A percentile compares a stretch with the other conserved stretches of the same genome.
Conservation (phyloP, 2,113 vertebrate species). For the Setophaga coronata region DNA sequence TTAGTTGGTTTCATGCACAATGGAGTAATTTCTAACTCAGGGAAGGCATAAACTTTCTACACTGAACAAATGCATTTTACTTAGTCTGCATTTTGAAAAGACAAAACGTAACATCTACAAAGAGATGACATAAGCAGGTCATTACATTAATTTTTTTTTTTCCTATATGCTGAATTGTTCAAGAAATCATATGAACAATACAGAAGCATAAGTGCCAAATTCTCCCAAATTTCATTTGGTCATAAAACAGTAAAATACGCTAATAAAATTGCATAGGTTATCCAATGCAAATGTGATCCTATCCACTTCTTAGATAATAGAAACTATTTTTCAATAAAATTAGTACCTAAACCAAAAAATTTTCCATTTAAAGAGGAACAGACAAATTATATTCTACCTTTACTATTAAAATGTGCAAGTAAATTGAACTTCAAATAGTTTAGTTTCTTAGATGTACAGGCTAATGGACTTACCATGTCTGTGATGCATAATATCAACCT, state of each 20-base stretch:
- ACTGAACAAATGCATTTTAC: neutral
- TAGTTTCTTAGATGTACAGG: neutral
- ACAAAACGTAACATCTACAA: neutral
- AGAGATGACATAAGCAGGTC: neutral
- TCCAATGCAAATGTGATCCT: neutral
- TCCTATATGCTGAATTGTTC: neutral
- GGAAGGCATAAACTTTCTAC: neutral
- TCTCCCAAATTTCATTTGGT: neutral
- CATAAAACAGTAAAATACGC: neutral
- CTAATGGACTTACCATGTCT: neutral
- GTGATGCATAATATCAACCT: neutral
- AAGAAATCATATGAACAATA: neutral
- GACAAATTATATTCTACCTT: neutral
- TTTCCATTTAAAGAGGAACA: neutral
- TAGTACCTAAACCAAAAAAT: neutral
- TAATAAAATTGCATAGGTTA: neutral
- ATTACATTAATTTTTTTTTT: neutral
- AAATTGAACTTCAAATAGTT: neutral
- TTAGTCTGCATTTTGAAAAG: neutral
- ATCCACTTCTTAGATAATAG: neutral
- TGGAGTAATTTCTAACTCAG: neutral
- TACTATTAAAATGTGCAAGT: neutral
- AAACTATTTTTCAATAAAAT: neutral
- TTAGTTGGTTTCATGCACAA: neutral
- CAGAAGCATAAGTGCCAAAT: neutral